phyloP scores from a whole-genome alignment of 2,888 invertebrate genomes.

The Acleris laterana region DNA sequence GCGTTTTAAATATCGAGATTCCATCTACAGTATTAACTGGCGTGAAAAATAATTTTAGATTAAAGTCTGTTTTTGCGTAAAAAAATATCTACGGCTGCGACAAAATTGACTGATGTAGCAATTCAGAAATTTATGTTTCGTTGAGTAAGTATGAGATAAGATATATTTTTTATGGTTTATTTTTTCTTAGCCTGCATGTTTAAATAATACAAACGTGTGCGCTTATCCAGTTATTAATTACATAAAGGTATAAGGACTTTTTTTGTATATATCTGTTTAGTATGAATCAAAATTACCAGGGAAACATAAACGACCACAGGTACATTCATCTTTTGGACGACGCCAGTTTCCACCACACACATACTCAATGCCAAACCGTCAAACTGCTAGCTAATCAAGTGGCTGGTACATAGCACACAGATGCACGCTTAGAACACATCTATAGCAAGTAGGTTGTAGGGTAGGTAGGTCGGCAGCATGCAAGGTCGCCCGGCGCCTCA shows the following conservation, averaged over 20 bases:
- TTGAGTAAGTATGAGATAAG: too few species aligned
- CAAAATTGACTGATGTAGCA: too few species aligned
- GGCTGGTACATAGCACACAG: slow-evolving; percentile 8
- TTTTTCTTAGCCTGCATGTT: too few species aligned
- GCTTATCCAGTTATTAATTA: too few species aligned
- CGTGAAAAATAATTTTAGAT: slow-evolving; percentile 1
- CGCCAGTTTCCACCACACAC: not conserved
- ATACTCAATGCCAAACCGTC: slow-evolving; percentile 1
- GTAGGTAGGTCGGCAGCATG: slow-evolving; percentile 53
- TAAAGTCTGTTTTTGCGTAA: not conserved
- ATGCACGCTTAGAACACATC: slow-evolving; percentile 39
- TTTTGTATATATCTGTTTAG: too few species aligned
- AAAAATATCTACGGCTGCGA: too few species aligned
- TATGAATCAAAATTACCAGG: too few species aligned
- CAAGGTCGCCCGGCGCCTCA: slow-evolving; percentile 81
- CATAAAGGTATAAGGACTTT: too few species aligned
- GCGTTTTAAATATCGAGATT: not conserved
- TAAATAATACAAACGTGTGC: too few species aligned
- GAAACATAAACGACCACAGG: too few species aligned
- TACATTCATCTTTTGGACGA: not conserved
- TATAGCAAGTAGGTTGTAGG: slow-evolving; percentile 53
- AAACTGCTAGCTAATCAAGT: not conserved
- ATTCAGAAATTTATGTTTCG: too few species aligned
- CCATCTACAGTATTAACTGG: slow-evolving; percentile 3
- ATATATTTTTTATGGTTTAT: too few species aligned